Conservation (phyloP, 2,797 vertebrate species). For the Acomys russatus region DNA sequence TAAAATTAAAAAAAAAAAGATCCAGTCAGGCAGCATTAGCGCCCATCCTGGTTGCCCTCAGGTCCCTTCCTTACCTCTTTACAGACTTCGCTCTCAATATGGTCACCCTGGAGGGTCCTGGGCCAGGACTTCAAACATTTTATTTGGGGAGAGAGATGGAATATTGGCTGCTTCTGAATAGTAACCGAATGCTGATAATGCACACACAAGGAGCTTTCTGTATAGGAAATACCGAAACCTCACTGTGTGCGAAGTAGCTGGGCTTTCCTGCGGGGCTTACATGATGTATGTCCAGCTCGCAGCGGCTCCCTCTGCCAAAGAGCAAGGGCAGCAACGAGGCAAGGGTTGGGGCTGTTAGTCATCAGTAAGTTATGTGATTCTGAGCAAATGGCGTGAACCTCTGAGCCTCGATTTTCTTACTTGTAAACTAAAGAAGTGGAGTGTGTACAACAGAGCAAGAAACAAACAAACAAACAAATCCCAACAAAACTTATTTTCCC, state of each 20-base stretch:
- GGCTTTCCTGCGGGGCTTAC: not conserved
- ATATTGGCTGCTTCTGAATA: not conserved
- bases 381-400: not conserved
- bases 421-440: not conserved
- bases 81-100: not conserved
- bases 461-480: not conserved
- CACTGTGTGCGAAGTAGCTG: not conserved
- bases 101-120: not conserved
- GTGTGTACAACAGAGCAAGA: not conserved
- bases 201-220: not conserved
- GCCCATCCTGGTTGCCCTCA: not conserved
- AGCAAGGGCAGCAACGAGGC: accelerated
- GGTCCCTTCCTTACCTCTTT: not conserved
- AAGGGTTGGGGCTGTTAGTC: not conserved
- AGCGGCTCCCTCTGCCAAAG: not conserved
- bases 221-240: not conserved
- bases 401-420: not conserved
- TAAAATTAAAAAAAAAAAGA: no score
- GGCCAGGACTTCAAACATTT: not conserved
- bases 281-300: not conserved
- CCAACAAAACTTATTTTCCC: not conserved
- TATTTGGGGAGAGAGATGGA: not conserved
- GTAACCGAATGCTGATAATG: not conserved
- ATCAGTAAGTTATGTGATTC: not conserved
- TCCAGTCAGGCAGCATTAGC: not conserved